These are phyloP conservation scores for Agonopterix arenella DNA, from an alignment of 2,888 invertebrate species.

Conservation along the genomic window DNA sequence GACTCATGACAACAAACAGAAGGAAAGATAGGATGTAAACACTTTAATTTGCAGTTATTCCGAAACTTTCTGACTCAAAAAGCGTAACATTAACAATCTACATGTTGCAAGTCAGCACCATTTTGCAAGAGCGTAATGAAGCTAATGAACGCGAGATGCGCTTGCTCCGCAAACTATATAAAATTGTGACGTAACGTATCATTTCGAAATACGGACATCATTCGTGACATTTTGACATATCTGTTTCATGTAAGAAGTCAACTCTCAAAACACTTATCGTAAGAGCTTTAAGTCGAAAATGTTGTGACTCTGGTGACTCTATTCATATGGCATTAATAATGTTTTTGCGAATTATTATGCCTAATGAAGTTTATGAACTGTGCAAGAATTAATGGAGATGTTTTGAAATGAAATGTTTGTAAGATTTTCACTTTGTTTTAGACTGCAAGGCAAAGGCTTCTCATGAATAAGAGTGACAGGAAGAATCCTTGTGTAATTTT, in stretches of 20 bases:
- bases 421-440: not conserved
- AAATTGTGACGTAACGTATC: slow-evolving; percentile 45
- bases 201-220: slow-evolving; percentile 14
- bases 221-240: slow-evolving; percentile 8
- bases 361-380: not conserved
- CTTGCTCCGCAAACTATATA: slow-evolving; percentile 30
- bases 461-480: no score
- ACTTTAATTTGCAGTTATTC: not conserved
- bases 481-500: no score
- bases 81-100: not conserved
- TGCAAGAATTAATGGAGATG: slow-evolving; percentile 1
- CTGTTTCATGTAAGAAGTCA: no score
- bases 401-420: no score
- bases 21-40: not conserved
- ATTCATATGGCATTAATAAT: no score
- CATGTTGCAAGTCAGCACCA: slow-evolving; percentile 40
- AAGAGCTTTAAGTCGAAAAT: no score
- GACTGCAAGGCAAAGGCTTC: no score
- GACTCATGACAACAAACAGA: not conserved
- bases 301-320: no score
- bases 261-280: no score
- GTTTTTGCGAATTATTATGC: no score
- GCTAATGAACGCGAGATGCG: slow-evolving; percentile 45
- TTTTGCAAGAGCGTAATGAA: slow-evolving; percentile 48
- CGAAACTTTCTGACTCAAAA: not conserved